Percentiles rank a stretch among this genome's conserved stretches.
phyloP scores from a whole-genome alignment of 2,797 vertebrate genomes.

The Lithobates sylvaticus region DNA sequence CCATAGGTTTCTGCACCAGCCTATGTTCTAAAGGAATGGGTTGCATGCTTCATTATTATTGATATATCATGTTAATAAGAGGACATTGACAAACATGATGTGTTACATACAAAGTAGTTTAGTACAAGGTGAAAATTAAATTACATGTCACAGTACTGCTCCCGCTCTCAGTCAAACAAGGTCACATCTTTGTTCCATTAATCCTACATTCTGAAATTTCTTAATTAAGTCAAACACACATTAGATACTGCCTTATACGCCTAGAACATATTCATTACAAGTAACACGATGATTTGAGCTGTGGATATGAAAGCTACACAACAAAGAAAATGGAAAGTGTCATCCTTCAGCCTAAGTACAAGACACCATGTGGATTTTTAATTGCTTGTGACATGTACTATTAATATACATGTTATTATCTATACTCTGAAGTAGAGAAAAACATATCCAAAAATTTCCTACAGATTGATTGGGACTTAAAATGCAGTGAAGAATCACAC shows the following conservation, averaged over 20 bases:
- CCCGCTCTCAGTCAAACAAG: neutral
- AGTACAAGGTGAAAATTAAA: conserved; percentile 12
- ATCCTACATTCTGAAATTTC: conserved; percentile 4
- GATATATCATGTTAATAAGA: conserved; percentile 18
- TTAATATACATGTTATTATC: neutral
- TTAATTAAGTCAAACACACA: conserved; percentile 24
- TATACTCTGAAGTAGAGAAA: neutral
- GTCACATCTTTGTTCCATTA: conserved; percentile 32
- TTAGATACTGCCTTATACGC: neutral
- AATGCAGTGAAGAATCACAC: conserved; percentile 9
- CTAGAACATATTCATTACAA: conserved; percentile 8
- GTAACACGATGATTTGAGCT: neutral
- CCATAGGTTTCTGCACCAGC: neutral
- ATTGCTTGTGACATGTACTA: neutral
- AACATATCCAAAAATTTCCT: neutral
- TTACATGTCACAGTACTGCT: neutral
- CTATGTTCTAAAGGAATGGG: neutral
- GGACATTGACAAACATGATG: conserved; percentile 19
- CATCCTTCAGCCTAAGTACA: neutral
- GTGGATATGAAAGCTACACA: conserved; percentile 13
- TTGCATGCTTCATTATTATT: neutral
- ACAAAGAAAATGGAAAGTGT: neutral
- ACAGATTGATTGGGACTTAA: conserved; percentile 9
- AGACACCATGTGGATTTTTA: neutral
- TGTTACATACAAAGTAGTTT: conserved; percentile 18